Conservation (phyloP, 2,113 vertebrate genomes). For the Takifugu flavidus region DNA sequence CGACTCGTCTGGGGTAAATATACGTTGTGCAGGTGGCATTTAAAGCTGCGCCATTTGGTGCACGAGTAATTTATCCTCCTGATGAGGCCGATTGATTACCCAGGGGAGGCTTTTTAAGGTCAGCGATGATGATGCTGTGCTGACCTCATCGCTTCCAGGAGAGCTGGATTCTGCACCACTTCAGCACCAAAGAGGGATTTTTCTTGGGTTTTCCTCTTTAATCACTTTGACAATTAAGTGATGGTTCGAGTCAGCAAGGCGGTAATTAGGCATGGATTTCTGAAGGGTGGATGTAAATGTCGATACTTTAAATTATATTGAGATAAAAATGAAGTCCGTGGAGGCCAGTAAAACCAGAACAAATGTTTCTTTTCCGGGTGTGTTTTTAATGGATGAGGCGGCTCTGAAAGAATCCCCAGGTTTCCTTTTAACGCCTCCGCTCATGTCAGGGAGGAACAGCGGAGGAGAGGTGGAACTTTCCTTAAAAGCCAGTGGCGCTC, state of each 20-base stretch:
- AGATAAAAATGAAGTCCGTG: too few relatives aligned
- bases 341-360: too few relatives aligned
- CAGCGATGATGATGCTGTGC: slow-evolving; percentile 22
- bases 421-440: slow-evolving; percentile 30
- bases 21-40: slow-evolving; percentile 39
- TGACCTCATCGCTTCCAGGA: slow-evolving; percentile 41
- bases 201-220: background rate
- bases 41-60: slow-evolving; percentile 25
- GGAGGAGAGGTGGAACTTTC: background rate
- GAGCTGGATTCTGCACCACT: background rate
- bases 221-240: slow-evolving; percentile 11
- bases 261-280: slow-evolving; percentile 17
- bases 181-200: background rate
- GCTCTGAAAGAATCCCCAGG: slow-evolving; percentile 22
- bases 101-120: slow-evolving; percentile 41
- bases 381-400: slow-evolving; percentile 4
- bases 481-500: too few relatives aligned
- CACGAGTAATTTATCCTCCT: slow-evolving; percentile 35
- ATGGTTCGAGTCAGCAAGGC: slow-evolving; percentile 19
- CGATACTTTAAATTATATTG: slow-evolving; percentile 9
- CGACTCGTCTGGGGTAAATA: slow-evolving; percentile 27
- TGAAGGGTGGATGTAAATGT: slow-evolving; percentile 6
- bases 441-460: slow-evolving; percentile 20
- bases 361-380: slow-evolving; percentile 34
- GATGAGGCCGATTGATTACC: slow-evolving; percentile 56